These are phyloP conservation scores for Galemys pyrenaicus DNA, from an alignment of 2,113 vertebrate genomes.

Conservation along the genomic window DNA sequence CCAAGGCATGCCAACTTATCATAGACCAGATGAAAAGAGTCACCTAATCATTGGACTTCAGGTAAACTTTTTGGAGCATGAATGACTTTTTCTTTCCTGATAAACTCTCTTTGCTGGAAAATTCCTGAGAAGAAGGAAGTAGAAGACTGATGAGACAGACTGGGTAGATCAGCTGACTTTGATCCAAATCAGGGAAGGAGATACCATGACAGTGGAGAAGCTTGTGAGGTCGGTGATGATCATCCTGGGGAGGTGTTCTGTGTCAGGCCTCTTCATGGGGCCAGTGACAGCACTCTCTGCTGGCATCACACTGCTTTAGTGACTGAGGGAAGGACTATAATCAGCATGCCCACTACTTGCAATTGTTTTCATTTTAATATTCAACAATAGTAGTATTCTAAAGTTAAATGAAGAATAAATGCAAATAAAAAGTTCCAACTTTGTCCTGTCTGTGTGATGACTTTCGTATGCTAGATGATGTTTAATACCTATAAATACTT, in stretches of 20 bases:
- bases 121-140: constrained; percentile 90
- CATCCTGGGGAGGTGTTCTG: constrained; percentile 92
- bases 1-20: constrained; percentile 96
- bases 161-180: constrained; percentile 97
- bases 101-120: constrained; percentile 92
- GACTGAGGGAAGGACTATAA: constrained; percentile 83
- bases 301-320: constrained; percentile 82
- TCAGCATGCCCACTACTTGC: constrained; percentile 75
- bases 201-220: constrained; percentile 91
- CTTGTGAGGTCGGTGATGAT: constrained; percentile 94
- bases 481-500: constrained; percentile 74
- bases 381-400: constrained; percentile 84
- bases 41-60: constrained; percentile 95
- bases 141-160: constrained; percentile 94
- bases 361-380: constrained; percentile 82
- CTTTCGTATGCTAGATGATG: constrained; percentile 78
- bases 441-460: constrained; percentile 82
- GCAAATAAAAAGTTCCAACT: constrained; percentile 82
- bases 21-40: constrained; percentile 96
- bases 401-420: constrained; percentile 83
- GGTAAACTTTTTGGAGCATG: constrained; percentile 94
- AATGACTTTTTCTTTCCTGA: constrained; percentile 91
- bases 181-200: constrained; percentile 90
- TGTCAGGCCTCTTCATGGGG: constrained; percentile 94
- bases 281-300: constrained; percentile 68